These are phyloP conservation scores for Drosophila ercepeae DNA, from an alignment of 1,140 invertebrate genomes.

Conservation along the genomic window DNA sequence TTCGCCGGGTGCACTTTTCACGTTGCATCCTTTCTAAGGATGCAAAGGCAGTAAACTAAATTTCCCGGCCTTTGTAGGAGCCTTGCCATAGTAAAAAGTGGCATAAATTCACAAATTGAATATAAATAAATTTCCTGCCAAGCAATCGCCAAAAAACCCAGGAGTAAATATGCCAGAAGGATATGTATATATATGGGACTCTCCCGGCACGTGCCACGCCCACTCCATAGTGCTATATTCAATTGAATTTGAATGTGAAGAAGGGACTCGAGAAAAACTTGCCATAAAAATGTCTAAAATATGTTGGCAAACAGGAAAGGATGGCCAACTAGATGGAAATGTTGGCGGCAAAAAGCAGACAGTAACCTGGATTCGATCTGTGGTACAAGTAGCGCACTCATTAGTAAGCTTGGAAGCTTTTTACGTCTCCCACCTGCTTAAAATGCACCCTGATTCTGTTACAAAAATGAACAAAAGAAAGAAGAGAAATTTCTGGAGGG, in stretches of 20 bases:
- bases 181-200: constrained; percentile 10
- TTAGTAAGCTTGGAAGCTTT: constrained; percentile 55
- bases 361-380: constrained; percentile 46
- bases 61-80: constrained; percentile 51
- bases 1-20: constrained; percentile 21
- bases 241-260: constrained; percentile 66
- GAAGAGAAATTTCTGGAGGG: constrained; percentile 7
- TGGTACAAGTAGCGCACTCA: constrained; percentile 48
- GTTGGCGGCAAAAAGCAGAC: constrained; percentile 3
- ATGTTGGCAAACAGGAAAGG: constrained; percentile 34
- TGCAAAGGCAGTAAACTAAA: constrained; percentile 52
- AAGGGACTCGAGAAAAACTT: constrained; percentile 7
- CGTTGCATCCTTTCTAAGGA: constrained; percentile 22
- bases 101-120: constrained; percentile 78
- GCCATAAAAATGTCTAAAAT: constrained; percentile 49
- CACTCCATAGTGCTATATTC: constrained; percentile 28
- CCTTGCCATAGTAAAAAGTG: constrained; percentile 28
- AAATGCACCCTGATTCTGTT: constrained; percentile 26
- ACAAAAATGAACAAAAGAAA: constrained; percentile 4
- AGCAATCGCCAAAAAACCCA: constrained; percentile 37
- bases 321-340: not conserved
- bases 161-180: constrained; percentile 54
- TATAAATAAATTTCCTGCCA: constrained; percentile 82
- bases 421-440: constrained; percentile 44
- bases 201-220: constrained; percentile 60